Evolutionary conservation across 2,113 vertebrate genomes (phyloP), one percentile per base, ranked within the genome.

Genomic region (Oryzias melastigma): DNA sequence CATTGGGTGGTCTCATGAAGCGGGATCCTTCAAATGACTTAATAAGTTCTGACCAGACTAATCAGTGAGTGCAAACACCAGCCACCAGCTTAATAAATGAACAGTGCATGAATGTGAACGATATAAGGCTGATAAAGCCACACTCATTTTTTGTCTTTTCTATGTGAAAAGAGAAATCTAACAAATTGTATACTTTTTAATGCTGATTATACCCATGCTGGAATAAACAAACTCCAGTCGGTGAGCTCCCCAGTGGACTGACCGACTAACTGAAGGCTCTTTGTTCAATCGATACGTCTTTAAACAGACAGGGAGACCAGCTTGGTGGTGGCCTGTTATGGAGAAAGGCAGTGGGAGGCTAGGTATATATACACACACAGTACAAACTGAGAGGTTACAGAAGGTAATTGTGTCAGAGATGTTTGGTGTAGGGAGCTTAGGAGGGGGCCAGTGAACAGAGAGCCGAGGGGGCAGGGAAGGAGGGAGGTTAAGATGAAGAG

Each of bases 391-490:
- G 59, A 82, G 69, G 76, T 76, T 74, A 81, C 68, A 85, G 75
- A 72, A 83, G 82, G 84, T 85, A 84, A 85, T 74, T 83, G 83
- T 85, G 84, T 83, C 82, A 87, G 53, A 77, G 71, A 77, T 75
- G 69, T 73, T 68, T 73, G 62, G 71, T 69, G 66, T 53, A 69
- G 77, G 61, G 65, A 73, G 68, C 40, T 27, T 67, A 45, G 49
- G 1, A 27, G 43, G 62, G 50, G 19, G 16, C 58, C 51, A 46
- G 52, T 42, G 59, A 54, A 69, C 63, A 54, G 57, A 71, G 60
- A 79, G 63, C 77, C 65, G 74, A 60, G 58, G 70, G 50, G 64
- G 62, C n/a, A 73, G 25, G 22, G 70, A 60, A 44, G 65, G 46
- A 77, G 68, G 65, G 67, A 64, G 76, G 69, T 20, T 35, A 35